Percentiles rank a stretch among this genome's conserved stretches.
phyloP scores from a whole-genome alignment of 2,888 invertebrate species.

The Listrodromus nycthemerus region DNA sequence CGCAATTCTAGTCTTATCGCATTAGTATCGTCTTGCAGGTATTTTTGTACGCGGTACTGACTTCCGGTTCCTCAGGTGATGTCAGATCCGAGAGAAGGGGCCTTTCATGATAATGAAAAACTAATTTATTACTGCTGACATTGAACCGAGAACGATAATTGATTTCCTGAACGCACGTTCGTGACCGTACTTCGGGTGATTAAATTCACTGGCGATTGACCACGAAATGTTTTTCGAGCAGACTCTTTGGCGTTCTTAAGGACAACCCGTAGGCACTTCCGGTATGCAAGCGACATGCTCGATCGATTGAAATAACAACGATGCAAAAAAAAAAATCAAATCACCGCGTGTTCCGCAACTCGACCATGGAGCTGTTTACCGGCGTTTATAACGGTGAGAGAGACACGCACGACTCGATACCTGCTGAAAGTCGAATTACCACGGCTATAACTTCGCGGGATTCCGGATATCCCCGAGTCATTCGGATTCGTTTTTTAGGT shows the following conservation, averaged over 20 bases:
- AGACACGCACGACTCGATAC: slow-evolving; percentile 17
- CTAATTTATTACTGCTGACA: slow-evolving; percentile 21
- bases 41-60: no score
- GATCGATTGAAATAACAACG: slow-evolving; percentile 26
- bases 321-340: slow-evolving; percentile 27
- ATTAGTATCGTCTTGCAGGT: no score
- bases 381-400: neutral
- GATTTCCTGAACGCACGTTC: slow-evolving; percentile 55
- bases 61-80: no score
- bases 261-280: slow-evolving; percentile 26
- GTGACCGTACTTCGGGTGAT: slow-evolving; percentile 57
- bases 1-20: no score
- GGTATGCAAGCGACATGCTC: slow-evolving; percentile 34
- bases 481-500: neutral
- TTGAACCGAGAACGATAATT: slow-evolving; percentile 50
- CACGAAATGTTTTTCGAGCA: slow-evolving; percentile 35
- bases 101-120: slow-evolving; percentile 5
- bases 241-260: slow-evolving; percentile 37
- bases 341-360: neutral
- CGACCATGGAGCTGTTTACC: neutral
- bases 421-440: neutral
- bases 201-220: slow-evolving; percentile 48
- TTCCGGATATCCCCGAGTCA: neutral
- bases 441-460: neutral
- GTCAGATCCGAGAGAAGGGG: neutral